Evolutionary conservation across 1,140 invertebrate species (phyloP), one percentile per base, ranked within the genome.

Genomic region (Pogonognathellus flavescens): DNA sequence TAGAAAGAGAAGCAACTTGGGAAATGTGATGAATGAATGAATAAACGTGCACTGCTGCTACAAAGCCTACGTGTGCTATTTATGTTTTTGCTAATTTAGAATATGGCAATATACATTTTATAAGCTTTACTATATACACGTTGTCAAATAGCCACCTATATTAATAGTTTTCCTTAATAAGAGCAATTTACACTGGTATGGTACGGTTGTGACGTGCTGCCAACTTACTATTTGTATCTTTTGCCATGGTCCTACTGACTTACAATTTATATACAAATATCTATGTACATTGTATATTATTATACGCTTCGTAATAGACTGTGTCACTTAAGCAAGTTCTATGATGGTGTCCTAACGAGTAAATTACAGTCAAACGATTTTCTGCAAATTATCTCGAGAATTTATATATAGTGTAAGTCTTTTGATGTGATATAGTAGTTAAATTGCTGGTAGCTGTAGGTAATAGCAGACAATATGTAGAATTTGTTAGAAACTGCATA

Each of bases 311-410:
- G n/a, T n/a, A n/a, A n/a, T 62, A 10, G 13, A 62, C 3, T n/a
- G 20, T 62, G 53, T 57, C 53, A 62, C 1, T 50, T 49, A 41
- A 50, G 14, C n/a, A 76, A 49, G 70, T 49, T 14, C 31, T 31
- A n/a, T 76, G 41, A 18, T 66, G 62, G 22, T 31, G 70, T 76
- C 22, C 70, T 76, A 76, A 76, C 70, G 70, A 76, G 70, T 76
- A 76, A 76, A 76, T 76, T 76, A 9, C 66, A 72, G 66, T 72
- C 66, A 49, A 72, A 72, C 66, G 66, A 72, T 72, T 72, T 72
- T 72, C 66, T 49, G 66, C 66, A 72, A 72, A 72, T 72, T 72
- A 72, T 72, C 66, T 72, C 66, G 20, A 25, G 41, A 72, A 31
- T 72, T 72, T 25, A 41, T 41, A 41, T 41, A 41, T 41, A 41